Evolutionary conservation across 2,797 vertebrate species (phyloP).

Genomic region (Acrossocheilus fasciatus): DNA sequence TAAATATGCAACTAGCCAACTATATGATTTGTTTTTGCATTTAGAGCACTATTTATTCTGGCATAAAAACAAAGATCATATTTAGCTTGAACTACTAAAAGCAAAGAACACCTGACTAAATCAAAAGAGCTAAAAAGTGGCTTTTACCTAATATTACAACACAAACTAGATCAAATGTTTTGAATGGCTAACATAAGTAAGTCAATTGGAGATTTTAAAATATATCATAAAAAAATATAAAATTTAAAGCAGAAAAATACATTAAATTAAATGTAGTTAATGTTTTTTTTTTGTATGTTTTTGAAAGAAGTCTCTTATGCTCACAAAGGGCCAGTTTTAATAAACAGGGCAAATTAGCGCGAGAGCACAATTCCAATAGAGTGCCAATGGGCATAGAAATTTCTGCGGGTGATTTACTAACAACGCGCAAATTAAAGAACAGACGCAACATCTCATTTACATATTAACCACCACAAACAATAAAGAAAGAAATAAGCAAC

Average conservation of each 20-base stretch:
- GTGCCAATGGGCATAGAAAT: too few relatives aligned
- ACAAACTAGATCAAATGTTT: background rate
- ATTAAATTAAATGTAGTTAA: background rate
- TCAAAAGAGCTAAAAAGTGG: too few relatives aligned
- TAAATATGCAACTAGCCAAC: background rate
- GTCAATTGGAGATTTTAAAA: background rate
- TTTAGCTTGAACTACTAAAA: background rate
- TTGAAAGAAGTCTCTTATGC: background rate
- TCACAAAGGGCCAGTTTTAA: background rate
- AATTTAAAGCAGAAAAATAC: background rate
- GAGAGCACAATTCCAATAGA: too few relatives aligned
- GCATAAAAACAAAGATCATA: background rate
- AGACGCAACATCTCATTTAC: too few relatives aligned
- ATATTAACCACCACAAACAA: too few relatives aligned
- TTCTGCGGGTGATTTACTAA: too few relatives aligned
- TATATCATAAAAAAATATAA: background rate
- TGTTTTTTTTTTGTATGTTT: background rate
- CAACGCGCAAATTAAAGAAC: too few relatives aligned
- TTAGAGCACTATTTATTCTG: background rate
- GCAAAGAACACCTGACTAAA: background rate
- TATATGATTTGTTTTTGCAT: background rate
- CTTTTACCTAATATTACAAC: background rate
- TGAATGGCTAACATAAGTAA: background rate
- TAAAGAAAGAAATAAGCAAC: too few relatives aligned
- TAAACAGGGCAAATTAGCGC: too few relatives aligned